Evolutionary conservation across 1,140 invertebrate genomes (phyloP).

Genomic region (Thaumetopoea pityocampa): DNA sequence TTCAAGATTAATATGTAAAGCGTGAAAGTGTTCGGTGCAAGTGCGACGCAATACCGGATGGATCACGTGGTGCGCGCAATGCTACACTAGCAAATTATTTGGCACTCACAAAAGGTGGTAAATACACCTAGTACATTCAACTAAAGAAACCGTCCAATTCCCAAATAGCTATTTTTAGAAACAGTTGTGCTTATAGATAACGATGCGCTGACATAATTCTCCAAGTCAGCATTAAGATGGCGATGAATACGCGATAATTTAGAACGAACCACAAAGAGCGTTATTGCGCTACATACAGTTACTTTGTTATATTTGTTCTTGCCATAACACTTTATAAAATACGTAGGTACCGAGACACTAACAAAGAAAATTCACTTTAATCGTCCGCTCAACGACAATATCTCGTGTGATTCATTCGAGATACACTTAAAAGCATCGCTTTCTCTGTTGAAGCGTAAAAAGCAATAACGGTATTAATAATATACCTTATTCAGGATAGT

Average conservation of each 20-base stretch:
- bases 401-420: no score
- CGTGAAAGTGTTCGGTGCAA: constrained; percentile 12
- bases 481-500: no score
- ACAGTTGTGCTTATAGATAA: constrained; percentile 7
- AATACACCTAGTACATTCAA: constrained; percentile 14
- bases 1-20: constrained; percentile 39
- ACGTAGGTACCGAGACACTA: no score
- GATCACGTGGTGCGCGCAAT: constrained; percentile 23
- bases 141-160: constrained; percentile 7
- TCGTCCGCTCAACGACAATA: no score
- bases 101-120: constrained; percentile 18
- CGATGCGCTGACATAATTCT: constrained; percentile 7
- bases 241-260: background rate
- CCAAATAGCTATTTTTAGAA: constrained; percentile 6
- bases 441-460: no score
- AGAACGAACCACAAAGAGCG: no score
- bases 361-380: no score
- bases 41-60: constrained; percentile 22
- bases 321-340: no score
- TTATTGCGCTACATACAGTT: no score
- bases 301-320: no score
- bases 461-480: no score
- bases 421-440: no score
- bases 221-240: background rate
- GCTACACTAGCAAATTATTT: constrained; percentile 26